A percentile compares a stretch with the other conserved stretches of the same genome.
Evolutionary conservation across 2,113 vertebrate species (phyloP).

Genomic region (Platichthys flesus): DNA sequence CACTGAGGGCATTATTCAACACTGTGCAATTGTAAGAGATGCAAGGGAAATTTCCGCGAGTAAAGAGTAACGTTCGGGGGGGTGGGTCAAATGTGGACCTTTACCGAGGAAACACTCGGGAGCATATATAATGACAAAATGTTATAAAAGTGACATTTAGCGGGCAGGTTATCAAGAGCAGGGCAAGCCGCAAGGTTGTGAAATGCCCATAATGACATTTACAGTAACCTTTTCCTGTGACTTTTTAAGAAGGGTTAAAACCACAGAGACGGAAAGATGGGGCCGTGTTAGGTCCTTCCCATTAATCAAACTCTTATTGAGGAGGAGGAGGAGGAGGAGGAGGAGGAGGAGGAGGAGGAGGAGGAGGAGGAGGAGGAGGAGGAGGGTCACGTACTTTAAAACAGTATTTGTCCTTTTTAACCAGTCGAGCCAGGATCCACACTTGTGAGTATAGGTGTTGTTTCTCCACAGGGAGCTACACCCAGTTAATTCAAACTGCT

Average conservation of each 20-base stretch:
- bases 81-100: constrained; percentile 44
- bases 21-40: constrained; percentile 41
- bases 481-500: background rate
- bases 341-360: too few relatives aligned
- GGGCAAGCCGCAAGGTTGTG: constrained; percentile 39
- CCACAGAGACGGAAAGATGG: constrained; percentile 66
- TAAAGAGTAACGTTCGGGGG: constrained; percentile 23
- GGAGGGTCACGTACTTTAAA: constrained; percentile 7
- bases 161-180: constrained; percentile 37
- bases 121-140: constrained; percentile 46
- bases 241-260: constrained; percentile 79
- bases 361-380: too few relatives aligned
- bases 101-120: constrained; percentile 34
- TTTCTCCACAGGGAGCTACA: background rate
- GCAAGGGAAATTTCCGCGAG: background rate
- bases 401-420: constrained; percentile 31
- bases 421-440: constrained; percentile 3
- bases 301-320: constrained; percentile 74
- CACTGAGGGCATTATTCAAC: constrained; percentile 50
- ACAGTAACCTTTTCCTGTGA: constrained; percentile 75
- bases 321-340: background rate
- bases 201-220: constrained; percentile 72
- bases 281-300: constrained; percentile 49
- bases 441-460: background rate
- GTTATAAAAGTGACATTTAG: constrained; percentile 77